Conservation (phyloP, 2,797 vertebrate species). For the Acipenser transmontanus region DNA sequence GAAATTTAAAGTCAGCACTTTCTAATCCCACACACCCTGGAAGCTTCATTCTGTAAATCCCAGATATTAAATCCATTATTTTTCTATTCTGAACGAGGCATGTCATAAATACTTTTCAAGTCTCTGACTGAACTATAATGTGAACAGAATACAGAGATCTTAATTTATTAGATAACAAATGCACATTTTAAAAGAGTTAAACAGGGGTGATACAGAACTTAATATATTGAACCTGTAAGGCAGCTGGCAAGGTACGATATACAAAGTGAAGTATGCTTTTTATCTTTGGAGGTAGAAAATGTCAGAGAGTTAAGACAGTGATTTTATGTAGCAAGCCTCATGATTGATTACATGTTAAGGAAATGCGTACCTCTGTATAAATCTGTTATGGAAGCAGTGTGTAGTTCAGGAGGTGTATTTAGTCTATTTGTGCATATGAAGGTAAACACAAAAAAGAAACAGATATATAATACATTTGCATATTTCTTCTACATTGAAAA, state of each 20-base stretch:
- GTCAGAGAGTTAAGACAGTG: conserved; percentile 39
- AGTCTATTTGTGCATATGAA: not conserved
- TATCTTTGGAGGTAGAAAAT: conserved; percentile 65
- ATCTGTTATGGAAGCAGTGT: not conserved
- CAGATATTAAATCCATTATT: too few relatives aligned
- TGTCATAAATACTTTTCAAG: too few relatives aligned
- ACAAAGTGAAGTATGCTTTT: conserved; percentile 35
- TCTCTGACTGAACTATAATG: not conserved
- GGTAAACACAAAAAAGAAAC: conserved; percentile 21
- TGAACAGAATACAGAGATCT: not conserved
- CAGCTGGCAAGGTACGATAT: conserved; percentile 54
- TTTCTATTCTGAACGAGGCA: too few relatives aligned
- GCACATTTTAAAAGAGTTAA: conserved; percentile 5
- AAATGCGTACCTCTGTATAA: not conserved
- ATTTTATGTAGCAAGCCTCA: conserved; percentile 22
- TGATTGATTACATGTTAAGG: not conserved
- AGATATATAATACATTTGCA: conserved; percentile 35
- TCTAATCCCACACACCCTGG: too few relatives aligned
- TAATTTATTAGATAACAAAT: conserved; percentile 7
- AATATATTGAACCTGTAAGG: conserved; percentile 49
- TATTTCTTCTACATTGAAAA: conserved; percentile 46
- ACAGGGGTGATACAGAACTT: conserved; percentile 4
- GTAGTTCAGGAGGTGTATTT: not conserved
- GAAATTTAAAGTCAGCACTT: too few relatives aligned
- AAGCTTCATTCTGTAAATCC: too few relatives aligned